Evolutionary conservation across 2,797 vertebrate genomes (phyloP).

Genomic region (Hypotaenidia okinawae): DNA sequence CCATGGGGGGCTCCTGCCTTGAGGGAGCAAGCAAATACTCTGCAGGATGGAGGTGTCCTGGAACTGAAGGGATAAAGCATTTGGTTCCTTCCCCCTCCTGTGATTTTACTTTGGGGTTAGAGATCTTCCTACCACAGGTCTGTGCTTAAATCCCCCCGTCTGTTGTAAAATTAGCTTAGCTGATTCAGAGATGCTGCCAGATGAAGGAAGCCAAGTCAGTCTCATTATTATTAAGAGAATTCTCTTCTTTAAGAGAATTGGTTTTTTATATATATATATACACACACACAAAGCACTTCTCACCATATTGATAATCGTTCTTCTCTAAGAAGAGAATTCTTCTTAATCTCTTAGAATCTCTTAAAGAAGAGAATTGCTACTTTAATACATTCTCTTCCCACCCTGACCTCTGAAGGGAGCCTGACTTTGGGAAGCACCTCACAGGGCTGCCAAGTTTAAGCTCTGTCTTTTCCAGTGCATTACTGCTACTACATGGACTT

Average conservation of each 20-base stretch:
- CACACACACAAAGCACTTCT: no score
- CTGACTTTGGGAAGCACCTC: not conserved
- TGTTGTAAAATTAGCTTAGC: not conserved
- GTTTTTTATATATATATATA: no score
- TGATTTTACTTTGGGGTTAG: not conserved
- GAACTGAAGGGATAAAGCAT: not conserved
- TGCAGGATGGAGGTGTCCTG: not conserved
- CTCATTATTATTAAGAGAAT: not conserved
- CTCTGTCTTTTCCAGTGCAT: not conserved
- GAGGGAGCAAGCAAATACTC: not conserved
- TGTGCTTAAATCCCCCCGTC: not conserved
- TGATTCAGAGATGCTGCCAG: not conserved
- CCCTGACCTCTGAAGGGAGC: not conserved
- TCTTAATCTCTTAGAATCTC: no score
- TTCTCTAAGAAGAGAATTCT: no score
- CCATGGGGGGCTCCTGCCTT: accelerated
- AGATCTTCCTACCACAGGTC: not conserved
- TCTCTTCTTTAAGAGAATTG: not conserved
- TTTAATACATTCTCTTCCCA: not conserved
- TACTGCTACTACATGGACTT: not conserved
- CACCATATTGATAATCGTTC: no score
- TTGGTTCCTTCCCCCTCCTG: not conserved
- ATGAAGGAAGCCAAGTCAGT: not conserved
- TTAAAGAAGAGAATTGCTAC: not conserved
- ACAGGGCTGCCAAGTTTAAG: not conserved